Conservation (phyloP, 2,888 invertebrate species). For the Unio delphinus region DNA sequence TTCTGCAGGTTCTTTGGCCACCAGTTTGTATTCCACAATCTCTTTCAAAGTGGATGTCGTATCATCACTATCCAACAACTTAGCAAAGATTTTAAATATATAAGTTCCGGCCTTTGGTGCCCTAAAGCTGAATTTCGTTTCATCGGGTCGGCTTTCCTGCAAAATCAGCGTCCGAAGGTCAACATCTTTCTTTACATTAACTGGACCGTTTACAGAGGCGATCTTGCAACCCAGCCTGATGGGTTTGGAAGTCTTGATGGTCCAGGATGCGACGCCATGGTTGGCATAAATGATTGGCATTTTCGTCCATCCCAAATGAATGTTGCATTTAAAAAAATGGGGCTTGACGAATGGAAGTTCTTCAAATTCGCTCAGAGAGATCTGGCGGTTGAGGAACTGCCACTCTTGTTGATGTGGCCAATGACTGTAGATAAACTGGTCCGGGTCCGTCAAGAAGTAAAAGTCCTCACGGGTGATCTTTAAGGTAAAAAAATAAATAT, state of each 20-base stretch:
- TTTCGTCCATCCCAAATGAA: conserved; percentile 42
- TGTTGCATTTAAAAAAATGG: conserved; percentile 35
- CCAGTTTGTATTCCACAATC: conserved; percentile 43
- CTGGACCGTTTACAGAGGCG: conserved; percentile 8
- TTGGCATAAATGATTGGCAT: conserved; percentile 37
- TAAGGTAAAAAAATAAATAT: too few relatives aligned
- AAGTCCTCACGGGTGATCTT: conserved; percentile 29
- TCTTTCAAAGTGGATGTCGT: conserved; percentile 35
- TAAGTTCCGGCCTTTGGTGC: conserved; percentile 37
- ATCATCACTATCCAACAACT: conserved; percentile 28
- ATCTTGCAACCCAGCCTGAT: conserved; percentile 40
- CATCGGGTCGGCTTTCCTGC: conserved; percentile 39
- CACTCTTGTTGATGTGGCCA: conserved; percentile 47
- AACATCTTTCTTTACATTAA: conserved; percentile 12
- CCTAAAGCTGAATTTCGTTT: conserved; percentile 38
- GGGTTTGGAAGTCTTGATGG: conserved; percentile 36
- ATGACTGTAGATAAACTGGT: conserved; percentile 48
- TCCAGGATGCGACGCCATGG: conserved; percentile 42
- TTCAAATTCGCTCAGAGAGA: conserved; percentile 45
- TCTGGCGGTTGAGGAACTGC: conserved; percentile 46
- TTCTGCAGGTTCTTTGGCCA: conserved; percentile 35
- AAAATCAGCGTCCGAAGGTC: conserved; percentile 36
- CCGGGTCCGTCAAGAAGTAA: conserved; percentile 50
- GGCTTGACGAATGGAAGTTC: conserved; percentile 50
- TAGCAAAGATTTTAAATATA: conserved; percentile 44